These are phyloP conservation scores for Scalopus aquaticus DNA, from an alignment of 2,113 vertebrate genomes.

Conservation along the genomic window DNA sequence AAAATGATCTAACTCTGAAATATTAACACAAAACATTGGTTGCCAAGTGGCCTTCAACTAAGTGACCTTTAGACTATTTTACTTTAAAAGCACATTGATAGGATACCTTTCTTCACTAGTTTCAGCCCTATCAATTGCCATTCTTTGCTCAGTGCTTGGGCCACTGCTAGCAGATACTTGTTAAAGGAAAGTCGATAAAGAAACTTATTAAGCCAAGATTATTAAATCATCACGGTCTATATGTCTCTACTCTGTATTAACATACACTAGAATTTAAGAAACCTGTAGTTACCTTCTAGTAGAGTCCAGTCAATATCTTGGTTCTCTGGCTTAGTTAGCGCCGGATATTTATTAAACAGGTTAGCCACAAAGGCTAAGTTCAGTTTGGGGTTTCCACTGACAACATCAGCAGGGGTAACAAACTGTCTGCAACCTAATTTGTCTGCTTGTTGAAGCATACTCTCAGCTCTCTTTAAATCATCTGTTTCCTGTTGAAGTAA, in stretches of 20 bases:
- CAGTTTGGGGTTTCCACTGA: slow-evolving; percentile 95
- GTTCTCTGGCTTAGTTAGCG: slow-evolving; percentile 95
- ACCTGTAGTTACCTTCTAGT: slow-evolving; percentile 87
- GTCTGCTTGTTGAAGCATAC: slow-evolving; percentile 94
- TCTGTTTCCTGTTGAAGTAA: slow-evolving; percentile 90
- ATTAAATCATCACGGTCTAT: background rate
- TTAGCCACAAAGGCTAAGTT: slow-evolving; percentile 98
- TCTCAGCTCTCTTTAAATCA: slow-evolving; percentile 91
- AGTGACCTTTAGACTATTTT: background rate
- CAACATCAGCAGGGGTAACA: slow-evolving; percentile 93
- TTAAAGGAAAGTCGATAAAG: background rate
- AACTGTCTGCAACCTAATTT: slow-evolving; percentile 95
- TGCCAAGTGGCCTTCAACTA: slow-evolving; percentile 8
- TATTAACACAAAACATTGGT: slow-evolving; percentile 3
- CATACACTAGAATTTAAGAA: background rate
- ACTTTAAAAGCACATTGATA: background rate
- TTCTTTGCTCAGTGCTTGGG: background rate
- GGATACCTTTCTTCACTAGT: background rate
- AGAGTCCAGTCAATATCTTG: slow-evolving; percentile 94
- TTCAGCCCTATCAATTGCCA: background rate
- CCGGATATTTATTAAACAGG: slow-evolving; percentile 97
- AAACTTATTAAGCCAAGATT: background rate
- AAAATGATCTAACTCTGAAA: slow-evolving; percentile 21
- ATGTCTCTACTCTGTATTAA: background rate
- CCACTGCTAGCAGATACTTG: background rate